A percentile compares a stretch with the other conserved stretches of the same genome.
These are phyloP conservation scores for Sinohyriopsis cumingii DNA, from an alignment of 2,888 invertebrate species.

Conservation along the genomic window DNA sequence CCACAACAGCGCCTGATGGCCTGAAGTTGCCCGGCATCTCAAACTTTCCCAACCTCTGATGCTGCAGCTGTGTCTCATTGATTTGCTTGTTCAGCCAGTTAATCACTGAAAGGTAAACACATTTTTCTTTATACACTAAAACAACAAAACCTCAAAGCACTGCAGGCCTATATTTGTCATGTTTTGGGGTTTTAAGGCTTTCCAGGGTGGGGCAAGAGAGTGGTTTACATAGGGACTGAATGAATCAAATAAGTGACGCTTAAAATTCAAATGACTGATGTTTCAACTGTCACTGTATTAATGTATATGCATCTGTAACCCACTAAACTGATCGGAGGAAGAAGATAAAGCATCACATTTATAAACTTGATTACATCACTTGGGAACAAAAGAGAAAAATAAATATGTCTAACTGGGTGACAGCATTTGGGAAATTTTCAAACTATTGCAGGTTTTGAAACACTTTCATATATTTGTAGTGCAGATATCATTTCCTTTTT, in stretches of 20 bases:
- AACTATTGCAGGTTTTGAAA: too few relatives aligned
- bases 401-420: too few relatives aligned
- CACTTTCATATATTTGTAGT: too few relatives aligned
- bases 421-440: too few relatives aligned
- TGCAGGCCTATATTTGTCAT: too few relatives aligned
- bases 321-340: background rate
- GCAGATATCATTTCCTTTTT: too few relatives aligned
- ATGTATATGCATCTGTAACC: background rate
- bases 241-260: background rate
- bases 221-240: too few relatives aligned
- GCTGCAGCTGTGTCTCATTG: conserved; percentile 66
- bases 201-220: too few relatives aligned
- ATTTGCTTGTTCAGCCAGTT: conserved; percentile 73
- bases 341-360: background rate
- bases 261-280: background rate
- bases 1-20: conserved; percentile 49
- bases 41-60: conserved; percentile 54
- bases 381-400: background rate
- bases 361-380: background rate
- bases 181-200: too few relatives aligned
- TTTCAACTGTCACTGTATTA: background rate
- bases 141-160: background rate
- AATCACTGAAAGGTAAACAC: conserved; percentile 63
- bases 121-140: background rate
- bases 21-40: conserved; percentile 58